phyloP scores from a whole-genome alignment of 1,140 invertebrate species.

The Dendrolimus kikuchii region DNA sequence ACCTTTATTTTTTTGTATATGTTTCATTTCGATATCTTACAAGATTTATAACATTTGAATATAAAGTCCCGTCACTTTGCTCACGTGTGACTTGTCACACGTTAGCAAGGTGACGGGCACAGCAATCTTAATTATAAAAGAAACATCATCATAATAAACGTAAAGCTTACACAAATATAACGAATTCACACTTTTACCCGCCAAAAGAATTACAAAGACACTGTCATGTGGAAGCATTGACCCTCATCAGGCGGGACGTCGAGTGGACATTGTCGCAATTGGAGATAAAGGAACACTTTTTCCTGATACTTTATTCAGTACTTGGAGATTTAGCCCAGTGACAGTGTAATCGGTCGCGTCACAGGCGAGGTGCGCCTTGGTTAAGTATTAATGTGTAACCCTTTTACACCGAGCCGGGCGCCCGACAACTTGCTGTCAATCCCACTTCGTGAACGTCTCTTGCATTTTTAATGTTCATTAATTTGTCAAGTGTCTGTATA shows the following conservation, averaged over 20 bases:
- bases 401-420: slow-evolving; percentile 43
- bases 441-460: slow-evolving; percentile 35
- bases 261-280: slow-evolving; percentile 22
- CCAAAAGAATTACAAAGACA: too few relatives aligned
- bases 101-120: too few relatives aligned
- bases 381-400: slow-evolving; percentile 69
- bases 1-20: too few relatives aligned
- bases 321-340: slow-evolving; percentile 61
- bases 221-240: slow-evolving; percentile 10
- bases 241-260: slow-evolving; percentile 50
- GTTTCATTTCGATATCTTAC: too few relatives aligned
- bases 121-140: too few relatives aligned
- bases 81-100: too few relatives aligned
- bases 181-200: too few relatives aligned
- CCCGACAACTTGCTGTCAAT: slow-evolving; percentile 61
- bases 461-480: slow-evolving; percentile 68
- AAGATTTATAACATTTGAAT: too few relatives aligned
- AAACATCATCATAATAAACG: too few relatives aligned
- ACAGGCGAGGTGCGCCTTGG: slow-evolving; percentile 46
- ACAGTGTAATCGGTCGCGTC: slow-evolving; percentile 64
- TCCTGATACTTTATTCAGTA: slow-evolving; percentile 69
- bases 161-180: too few relatives aligned
- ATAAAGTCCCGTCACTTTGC: too few relatives aligned
- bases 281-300: slow-evolving; percentile 64
- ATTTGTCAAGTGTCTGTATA: slow-evolving; percentile 46